These are phyloP conservation scores for Ophioninae sp. DNA, from an alignment of 2,888 invertebrate genomes.

Conservation along the genomic window DNA sequence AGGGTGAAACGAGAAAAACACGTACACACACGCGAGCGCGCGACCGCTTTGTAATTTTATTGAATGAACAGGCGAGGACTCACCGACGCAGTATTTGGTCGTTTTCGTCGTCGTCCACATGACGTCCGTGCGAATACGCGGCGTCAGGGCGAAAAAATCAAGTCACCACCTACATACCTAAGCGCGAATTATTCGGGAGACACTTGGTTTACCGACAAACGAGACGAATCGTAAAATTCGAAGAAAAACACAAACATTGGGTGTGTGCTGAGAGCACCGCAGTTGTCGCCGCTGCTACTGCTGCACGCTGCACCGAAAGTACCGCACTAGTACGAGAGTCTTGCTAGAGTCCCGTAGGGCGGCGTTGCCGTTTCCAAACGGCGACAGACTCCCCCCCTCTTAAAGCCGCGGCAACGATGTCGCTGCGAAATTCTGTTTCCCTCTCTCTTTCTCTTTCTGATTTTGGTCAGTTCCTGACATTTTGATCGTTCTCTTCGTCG, in stretches of 20 bases:
- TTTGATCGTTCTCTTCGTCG: not conserved
- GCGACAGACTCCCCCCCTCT: conserved; percentile 15
- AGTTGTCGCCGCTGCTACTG: not conserved
- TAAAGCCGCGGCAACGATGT: conserved; percentile 50
- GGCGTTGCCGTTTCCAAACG: conserved; percentile 54
- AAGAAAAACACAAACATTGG: conserved; percentile 80
- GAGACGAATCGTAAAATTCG: conserved; percentile 65
- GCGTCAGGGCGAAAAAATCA: not conserved
- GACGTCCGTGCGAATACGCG: conserved; percentile 26
- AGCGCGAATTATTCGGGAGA: conserved; percentile 17
- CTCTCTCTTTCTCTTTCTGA: not conserved
- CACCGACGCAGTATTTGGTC: conserved; percentile 89
- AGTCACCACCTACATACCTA: conserved; percentile 25
- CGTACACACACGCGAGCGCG: not conserved
- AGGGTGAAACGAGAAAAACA: not conserved
- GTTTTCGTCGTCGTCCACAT: conserved; percentile 90
- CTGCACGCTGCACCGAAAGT: conserved; percentile 41
- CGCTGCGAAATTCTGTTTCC: not conserved
- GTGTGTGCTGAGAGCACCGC: conserved; percentile 68
- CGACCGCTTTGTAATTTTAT: not conserved
- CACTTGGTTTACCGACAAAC: conserved; percentile 11
- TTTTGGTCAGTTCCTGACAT: not conserved
- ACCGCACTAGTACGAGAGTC: conserved; percentile 67
- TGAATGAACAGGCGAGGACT: conserved; percentile 77
- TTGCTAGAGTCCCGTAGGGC: conserved; percentile 48